Conservation (phyloP, 2,113 vertebrate genomes). For the Podilymbus podiceps region DNA sequence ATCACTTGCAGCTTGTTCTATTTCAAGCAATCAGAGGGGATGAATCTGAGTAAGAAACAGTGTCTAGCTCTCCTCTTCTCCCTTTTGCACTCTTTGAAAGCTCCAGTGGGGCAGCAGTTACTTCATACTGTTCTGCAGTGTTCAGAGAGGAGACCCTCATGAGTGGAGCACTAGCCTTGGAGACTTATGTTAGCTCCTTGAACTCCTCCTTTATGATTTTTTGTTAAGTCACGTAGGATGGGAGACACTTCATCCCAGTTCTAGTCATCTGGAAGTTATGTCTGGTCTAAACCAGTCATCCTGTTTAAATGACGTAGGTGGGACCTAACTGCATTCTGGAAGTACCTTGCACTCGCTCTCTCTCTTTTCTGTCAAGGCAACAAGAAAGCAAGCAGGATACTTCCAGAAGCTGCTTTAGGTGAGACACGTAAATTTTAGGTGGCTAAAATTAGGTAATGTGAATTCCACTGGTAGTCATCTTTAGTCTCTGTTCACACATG, state of each 20-base stretch:
- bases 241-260: background rate
- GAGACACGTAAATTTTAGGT: background rate
- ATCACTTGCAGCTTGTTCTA: background rate
- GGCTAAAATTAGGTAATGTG: background rate
- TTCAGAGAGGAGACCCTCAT: background rate
- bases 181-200: background rate
- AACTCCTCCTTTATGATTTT: background rate
- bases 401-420: background rate
- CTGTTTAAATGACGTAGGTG: background rate
- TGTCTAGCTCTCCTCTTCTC: background rate
- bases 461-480: background rate
- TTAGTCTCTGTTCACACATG: background rate
- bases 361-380: background rate
- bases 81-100: background rate
- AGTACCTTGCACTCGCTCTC: rapidly evolving
- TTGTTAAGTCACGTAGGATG: background rate
- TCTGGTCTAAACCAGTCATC: background rate
- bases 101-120: background rate
- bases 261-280: background rate
- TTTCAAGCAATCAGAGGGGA: background rate
- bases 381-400: background rate
- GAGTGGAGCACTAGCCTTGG: background rate
- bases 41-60: background rate
- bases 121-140: background rate
- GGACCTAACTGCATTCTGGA: background rate